phyloP scores from a whole-genome alignment of 2,888 invertebrate species.

The Carabus problematicus region DNA sequence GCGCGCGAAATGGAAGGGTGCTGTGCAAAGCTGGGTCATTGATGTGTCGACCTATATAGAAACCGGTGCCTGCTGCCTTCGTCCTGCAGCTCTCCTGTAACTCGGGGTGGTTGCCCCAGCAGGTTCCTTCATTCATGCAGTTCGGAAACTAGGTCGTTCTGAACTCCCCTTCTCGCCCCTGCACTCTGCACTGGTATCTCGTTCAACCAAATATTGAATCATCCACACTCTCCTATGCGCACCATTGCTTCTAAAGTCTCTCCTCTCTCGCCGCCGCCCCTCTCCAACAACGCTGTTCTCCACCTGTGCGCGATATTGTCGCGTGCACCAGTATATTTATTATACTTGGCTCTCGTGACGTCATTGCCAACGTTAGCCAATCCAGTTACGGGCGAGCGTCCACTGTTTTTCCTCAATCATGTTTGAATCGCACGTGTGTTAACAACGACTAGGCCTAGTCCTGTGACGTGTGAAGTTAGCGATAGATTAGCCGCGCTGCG shows the following conservation, averaged over 20 bases:
- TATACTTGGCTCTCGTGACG: constrained; percentile 18
- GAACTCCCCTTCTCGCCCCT: constrained; percentile 7
- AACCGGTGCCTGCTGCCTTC: background rate
- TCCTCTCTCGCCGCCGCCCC: too few species aligned
- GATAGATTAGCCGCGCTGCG: background rate
- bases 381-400: background rate
- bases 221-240: background rate
- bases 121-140: constrained; percentile 37
- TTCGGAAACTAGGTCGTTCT: constrained; percentile 30
- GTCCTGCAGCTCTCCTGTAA: too few species aligned
- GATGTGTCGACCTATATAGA: constrained; percentile 33
- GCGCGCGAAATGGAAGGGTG: background rate
- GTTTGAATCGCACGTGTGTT: constrained; percentile 21
- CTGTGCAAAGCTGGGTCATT: constrained; percentile 28
- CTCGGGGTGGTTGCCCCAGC: constrained; percentile 19
- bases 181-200: background rate
- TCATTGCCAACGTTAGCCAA: constrained; percentile 21
- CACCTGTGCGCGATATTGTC: too few species aligned
- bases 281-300: too few species aligned
- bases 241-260: background rate
- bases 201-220: constrained; percentile 27
- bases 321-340: too few species aligned
- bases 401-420: constrained; percentile 31
- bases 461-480: background rate
- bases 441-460: background rate